A percentile compares a stretch with the other conserved stretches of the same genome.
Evolutionary conservation across 2,113 vertebrate species (phyloP).

Genomic region (Taurulus bubalis): DNA sequence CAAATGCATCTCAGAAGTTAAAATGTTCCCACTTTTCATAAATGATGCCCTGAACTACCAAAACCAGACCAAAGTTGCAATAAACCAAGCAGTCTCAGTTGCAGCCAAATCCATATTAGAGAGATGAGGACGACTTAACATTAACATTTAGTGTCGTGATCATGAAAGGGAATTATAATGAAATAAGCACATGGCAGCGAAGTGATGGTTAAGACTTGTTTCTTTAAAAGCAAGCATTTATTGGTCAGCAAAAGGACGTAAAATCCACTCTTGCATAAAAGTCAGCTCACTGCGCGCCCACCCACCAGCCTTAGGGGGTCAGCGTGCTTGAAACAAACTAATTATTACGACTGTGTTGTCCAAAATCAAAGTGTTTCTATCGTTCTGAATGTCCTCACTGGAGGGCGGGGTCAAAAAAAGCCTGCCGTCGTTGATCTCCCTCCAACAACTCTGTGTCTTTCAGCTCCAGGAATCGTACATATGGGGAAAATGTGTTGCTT

Average conservation of each 20-base stretch:
- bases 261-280: neutral
- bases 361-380: neutral
- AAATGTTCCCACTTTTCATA: neutral
- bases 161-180: neutral
- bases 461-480: neutral
- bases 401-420: neutral
- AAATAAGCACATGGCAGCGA: neutral
- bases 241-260: neutral
- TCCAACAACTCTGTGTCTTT: neutral
- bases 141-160: neutral
- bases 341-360: neutral
- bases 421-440: neutral
- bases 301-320: neutral
- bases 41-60: neutral
- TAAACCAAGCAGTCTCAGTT: neutral
- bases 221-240: neutral
- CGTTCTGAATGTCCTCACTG: neutral
- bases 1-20: neutral
- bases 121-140: neutral
- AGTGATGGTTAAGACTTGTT: neutral
- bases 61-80: neutral
- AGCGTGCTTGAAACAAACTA: neutral
- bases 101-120: neutral
- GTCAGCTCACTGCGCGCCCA: neutral
- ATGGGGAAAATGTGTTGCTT: neutral